Percentiles rank a stretch among this genome's conserved stretches.
Conservation (phyloP, 2,888 invertebrate genomes). For the Drosophila neotestacea region DNA sequence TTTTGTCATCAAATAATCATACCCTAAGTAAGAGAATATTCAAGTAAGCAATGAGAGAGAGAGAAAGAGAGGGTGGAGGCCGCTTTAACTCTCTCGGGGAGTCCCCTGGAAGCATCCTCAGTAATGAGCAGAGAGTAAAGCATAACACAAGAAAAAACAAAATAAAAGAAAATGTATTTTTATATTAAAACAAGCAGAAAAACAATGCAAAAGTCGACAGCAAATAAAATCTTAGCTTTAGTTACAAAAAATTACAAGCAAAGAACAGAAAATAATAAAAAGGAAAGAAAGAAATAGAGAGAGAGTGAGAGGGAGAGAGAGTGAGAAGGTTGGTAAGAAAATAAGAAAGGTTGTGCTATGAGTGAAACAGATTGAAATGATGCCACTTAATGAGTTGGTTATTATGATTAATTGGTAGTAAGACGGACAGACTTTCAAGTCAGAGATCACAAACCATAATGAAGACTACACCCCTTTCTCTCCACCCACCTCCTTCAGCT, state of each 20-base stretch:
- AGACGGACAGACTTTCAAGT: conserved; percentile 2
- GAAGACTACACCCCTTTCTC: not conserved
- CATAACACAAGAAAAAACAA: not conserved
- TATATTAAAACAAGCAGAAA: conserved; percentile 42
- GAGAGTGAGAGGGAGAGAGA: not conserved
- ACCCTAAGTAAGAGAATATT: not conserved
- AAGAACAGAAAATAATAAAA: not conserved
- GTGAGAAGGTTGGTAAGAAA: not conserved
- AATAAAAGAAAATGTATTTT: conserved; percentile 15
- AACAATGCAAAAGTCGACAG: conserved; percentile 45
- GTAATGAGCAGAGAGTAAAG: conserved; percentile 26
- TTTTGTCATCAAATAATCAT: not conserved
- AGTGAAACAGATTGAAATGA: conserved; percentile 53
- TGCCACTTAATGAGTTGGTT: conserved; percentile 60
- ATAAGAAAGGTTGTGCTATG: not conserved
- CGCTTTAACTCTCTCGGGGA: conserved; percentile 5
- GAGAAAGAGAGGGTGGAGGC: not conserved
- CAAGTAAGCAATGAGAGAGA: not conserved
- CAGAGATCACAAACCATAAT: conserved; percentile 8
- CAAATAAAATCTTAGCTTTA: conserved; percentile 51
- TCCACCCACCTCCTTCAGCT: not conserved
- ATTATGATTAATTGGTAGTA: conserved; percentile 60
- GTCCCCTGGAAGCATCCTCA: conserved; percentile 8
- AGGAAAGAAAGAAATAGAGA: not conserved
- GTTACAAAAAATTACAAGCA: conserved; percentile 8